Base-by-base conservation (phyloP, 2,888 invertebrate species). In the Volucella inflata region DNA sequence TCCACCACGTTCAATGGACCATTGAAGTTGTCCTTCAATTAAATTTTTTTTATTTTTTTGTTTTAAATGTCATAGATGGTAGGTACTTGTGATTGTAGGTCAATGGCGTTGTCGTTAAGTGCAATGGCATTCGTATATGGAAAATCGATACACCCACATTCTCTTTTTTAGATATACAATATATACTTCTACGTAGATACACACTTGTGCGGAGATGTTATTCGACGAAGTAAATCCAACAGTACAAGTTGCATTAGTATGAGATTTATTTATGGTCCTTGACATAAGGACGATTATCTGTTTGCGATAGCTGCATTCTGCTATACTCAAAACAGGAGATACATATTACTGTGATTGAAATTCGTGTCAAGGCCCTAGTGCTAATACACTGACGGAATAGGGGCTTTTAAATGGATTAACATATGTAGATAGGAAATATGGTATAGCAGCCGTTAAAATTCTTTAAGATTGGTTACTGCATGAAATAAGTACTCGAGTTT, bases 21-120 rank as follows among this genome's bases (percentile, higher is more conserved):
- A 72, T 82, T 77, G 75, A 84, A 53, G 74, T 60, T 75, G 75
- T 75, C 84, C 75, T 84, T 84, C 75, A 84, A 79, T 84, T 79
- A 59, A 30, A 0, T 30, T 30, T 30, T 30, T 30, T n/a, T 30
- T 30, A 0, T 21, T 6, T 1, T 30, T 30, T 6, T 30, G 4
- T 30, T 30, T 48, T n/a, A 65, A 70, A 76, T 50, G 60, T 44
- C 60, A 71, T 55, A 74, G 65, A 70, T 64, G 84, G 6, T 30
- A 21, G 2, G 46, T 84, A 48, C 79, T 84, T 75, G 53, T 80
- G 42, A 71, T 84, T 80, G 65, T 84, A 71, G 84, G 84, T 84
- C 84, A 84, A 84, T 84, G 80, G 71, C 80, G 70, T 17, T 75
- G 21, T n/a, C 48, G 53, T 70, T 70, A 80, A 84, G 80, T 75